These are phyloP conservation scores for Athetis lepigone DNA, from an alignment of 2,888 invertebrate species.

Conservation along the genomic window DNA sequence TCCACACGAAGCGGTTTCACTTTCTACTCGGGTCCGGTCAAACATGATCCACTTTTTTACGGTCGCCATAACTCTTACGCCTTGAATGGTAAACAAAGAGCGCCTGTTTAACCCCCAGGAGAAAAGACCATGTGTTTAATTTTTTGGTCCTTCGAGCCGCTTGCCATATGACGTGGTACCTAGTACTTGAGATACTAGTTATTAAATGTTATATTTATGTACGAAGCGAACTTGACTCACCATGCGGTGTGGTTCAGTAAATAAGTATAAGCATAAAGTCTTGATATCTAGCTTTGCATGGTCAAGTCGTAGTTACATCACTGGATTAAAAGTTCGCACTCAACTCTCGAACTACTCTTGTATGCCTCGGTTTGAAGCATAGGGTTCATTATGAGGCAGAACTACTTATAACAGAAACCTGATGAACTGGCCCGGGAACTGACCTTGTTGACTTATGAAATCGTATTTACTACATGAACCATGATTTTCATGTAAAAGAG, in stretches of 20 bases:
- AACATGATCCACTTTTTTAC: conserved; percentile 86
- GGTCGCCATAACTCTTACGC: conserved; percentile 68
- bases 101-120: conserved; percentile 50
- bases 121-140: conserved; percentile 54
- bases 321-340: conserved; percentile 4
- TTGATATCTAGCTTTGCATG: conserved; percentile 20
- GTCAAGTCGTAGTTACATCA: conserved; percentile 9
- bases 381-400: not conserved
- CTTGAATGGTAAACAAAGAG: conserved; percentile 81
- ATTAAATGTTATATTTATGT: conserved; percentile 32
- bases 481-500: too few relatives aligned
- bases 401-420: not conserved
- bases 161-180: conserved; percentile 38
- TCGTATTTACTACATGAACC: too few relatives aligned
- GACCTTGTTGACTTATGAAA: too few relatives aligned
- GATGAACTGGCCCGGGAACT: not conserved
- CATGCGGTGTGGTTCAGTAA: conserved; percentile 32
- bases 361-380: not conserved
- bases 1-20: conserved; percentile 84
- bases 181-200: conserved; percentile 25
- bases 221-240: conserved; percentile 40
- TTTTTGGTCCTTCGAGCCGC: conserved; percentile 45
- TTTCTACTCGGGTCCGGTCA: conserved; percentile 85
- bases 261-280: conserved; percentile 17
- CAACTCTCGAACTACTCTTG: not conserved